Base-by-base conservation (phyloP, 2,797 vertebrate species). In the Trematomus bernacchii region DNA sequence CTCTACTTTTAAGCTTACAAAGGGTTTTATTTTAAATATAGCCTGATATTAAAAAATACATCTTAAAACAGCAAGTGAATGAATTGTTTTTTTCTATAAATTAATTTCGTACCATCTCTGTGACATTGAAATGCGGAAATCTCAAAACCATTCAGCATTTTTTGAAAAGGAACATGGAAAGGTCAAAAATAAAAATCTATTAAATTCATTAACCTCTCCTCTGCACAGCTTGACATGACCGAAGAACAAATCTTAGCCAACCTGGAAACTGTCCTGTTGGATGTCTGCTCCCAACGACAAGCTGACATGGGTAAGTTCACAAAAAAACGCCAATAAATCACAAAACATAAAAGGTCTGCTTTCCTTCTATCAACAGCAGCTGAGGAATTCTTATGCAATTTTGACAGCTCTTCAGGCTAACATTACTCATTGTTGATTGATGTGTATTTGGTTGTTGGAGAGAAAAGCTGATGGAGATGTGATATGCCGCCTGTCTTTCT, bases 221-320 rank as follows among this genome's bases (percentile, higher is more conserved):
- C 2, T 30, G 9, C 33, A 2, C 94, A 99, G 98, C 91, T 99
- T 81, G 93, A 98, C 90, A 97, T 99, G 97, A 88, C 96, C 14
- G 87, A 58, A 71, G 95, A 98, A 47, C 93, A 97, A 59, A 96
- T 99, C 85, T 5, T 94, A 1, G 92, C 93, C 75, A 99, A 99
- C 88, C 90, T 98, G 1, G 87, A 93, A 75, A 23, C 92, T 0
- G 1, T 99, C 67, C 71, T 98, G 79, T 64, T 69, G 0, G 97
- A 99, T 2, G 95, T 97, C 37, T 97, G 95, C 86, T 95, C 91
- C 0, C 93, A 95, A 71, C 96, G 94, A 79, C 95, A 97, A 0
- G 66, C 93, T 2, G 65, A 83, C 48, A 90, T 91, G 0, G 97
- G 97, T 99, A 89, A 73, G 96, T 76, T 40, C 33, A 30, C 14